These are phyloP conservation scores for Coracopsis vasa DNA, from an alignment of 2,113 vertebrate species.

Conservation along the genomic window DNA sequence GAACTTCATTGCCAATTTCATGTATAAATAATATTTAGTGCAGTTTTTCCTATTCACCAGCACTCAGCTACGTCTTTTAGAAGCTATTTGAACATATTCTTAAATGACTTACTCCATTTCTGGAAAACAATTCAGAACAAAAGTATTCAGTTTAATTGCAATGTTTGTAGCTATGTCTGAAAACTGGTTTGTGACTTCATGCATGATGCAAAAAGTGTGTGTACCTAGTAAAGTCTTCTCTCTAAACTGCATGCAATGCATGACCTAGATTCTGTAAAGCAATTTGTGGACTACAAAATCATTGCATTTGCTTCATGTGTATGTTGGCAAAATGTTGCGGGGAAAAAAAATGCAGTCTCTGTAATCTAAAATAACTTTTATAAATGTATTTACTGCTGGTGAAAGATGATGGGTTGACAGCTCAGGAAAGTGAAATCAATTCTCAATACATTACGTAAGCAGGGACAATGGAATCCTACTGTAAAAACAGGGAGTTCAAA, in stretches of 20 bases:
- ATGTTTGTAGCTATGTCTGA: constrained; percentile 9
- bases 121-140: neutral
- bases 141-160: neutral
- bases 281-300: neutral
- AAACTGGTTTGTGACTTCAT: constrained; percentile 34
- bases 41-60: constrained; percentile 44
- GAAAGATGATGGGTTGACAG: constrained; percentile 5
- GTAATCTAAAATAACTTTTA: neutral
- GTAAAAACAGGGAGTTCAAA: neutral
- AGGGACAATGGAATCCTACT: neutral
- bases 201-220: constrained; percentile 71
- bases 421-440: neutral
- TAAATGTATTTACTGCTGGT: constrained; percentile 40
- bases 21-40: constrained; percentile 39
- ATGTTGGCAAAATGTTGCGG: constrained; percentile 15
- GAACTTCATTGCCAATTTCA: constrained; percentile 64
- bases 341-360: neutral
- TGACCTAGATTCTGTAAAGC: constrained; percentile 57
- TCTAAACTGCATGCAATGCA: constrained; percentile 74
- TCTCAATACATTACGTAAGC: neutral
- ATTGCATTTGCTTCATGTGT: constrained; percentile 51
- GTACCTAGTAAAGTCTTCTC: constrained; percentile 29
- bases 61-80: neutral
- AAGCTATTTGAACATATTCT: constrained; percentile 18
- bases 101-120: neutral